Conservation (phyloP, 2,888 invertebrate species). For the Andrena flavipes region DNA sequence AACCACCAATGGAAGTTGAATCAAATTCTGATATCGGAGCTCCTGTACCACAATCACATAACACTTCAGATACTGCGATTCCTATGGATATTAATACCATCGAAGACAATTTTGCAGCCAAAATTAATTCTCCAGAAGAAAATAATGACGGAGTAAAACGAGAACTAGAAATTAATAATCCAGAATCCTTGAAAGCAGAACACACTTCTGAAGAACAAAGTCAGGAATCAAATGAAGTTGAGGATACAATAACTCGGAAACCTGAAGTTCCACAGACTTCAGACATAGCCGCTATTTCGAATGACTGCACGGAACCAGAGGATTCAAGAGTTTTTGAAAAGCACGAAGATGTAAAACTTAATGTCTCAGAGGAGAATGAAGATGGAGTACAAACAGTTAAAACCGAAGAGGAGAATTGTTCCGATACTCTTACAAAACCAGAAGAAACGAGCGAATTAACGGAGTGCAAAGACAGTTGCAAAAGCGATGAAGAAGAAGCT, state of each 20-base stretch:
- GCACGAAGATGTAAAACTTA: background rate
- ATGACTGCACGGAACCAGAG: background rate
- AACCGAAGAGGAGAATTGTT: slow-evolving; percentile 12
- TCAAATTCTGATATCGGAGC: background rate
- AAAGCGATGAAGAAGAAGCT: slow-evolving; percentile 18
- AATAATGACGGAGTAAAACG: background rate
- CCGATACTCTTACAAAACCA: background rate
- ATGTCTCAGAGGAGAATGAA: background rate
- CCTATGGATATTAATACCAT: background rate
- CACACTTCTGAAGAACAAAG: background rate
- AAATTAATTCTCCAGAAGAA: background rate
- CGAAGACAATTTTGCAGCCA: background rate
- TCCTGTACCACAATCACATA: background rate
- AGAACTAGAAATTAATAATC: background rate
- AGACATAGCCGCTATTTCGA: slow-evolving; percentile 2
- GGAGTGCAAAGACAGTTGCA: background rate
- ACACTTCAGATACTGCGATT: background rate
- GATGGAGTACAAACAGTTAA: slow-evolving; percentile 3
- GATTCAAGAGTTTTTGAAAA: background rate
- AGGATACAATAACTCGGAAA: slow-evolving; percentile 9
- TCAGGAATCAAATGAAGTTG: slow-evolving; percentile 1
- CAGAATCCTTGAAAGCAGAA: background rate
- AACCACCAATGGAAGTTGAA: slow-evolving; percentile 12
- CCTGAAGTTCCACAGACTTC: slow-evolving; percentile 3
- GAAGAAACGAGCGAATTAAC: slow-evolving; percentile 11